These are phyloP conservation scores for Zootermopsis nevadensis DNA, from an alignment of 2,888 invertebrate species.

Conservation along the genomic window DNA sequence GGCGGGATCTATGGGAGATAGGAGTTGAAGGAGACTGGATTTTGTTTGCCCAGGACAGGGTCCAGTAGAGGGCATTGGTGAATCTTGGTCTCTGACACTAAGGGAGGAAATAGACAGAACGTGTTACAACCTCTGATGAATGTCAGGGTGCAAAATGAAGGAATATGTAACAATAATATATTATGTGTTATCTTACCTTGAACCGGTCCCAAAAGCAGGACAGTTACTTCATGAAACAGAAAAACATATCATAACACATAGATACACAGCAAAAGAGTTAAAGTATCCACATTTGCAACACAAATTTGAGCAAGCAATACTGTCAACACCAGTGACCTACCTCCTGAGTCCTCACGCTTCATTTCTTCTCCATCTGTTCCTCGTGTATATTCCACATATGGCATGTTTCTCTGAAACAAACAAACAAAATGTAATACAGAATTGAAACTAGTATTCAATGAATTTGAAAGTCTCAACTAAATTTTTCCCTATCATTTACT, in stretches of 20 bases:
- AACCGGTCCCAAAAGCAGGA: conserved; percentile 28
- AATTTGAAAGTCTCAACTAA: conserved; percentile 51
- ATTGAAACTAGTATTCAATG: background rate
- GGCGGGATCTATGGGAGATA: no score
- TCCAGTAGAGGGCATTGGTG: no score
- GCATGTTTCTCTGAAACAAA: conserved; percentile 68
- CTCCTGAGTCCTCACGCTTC: conserved; percentile 32
- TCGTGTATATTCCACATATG: conserved; percentile 82
- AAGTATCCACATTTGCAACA: no score
- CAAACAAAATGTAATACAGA: no score
- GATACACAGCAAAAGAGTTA: no score
- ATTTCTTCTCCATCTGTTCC: conserved; percentile 63
- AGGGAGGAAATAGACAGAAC: no score
- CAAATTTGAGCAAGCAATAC: no score
- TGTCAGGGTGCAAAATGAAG: no score
- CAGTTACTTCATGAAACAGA: conserved; percentile 35
- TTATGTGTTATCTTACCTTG: conserved; percentile 31
- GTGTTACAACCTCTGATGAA: no score
- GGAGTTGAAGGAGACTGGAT: no score
- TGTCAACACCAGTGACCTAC: conserved; percentile 1
- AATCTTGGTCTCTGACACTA: no score
- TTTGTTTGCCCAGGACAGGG: no score
- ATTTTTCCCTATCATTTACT: background rate
- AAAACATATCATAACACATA: conserved; percentile 4
- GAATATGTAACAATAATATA: background rate